Conservation (phyloP, 2,797 vertebrate species). For the Cuniculus paca region DNA sequence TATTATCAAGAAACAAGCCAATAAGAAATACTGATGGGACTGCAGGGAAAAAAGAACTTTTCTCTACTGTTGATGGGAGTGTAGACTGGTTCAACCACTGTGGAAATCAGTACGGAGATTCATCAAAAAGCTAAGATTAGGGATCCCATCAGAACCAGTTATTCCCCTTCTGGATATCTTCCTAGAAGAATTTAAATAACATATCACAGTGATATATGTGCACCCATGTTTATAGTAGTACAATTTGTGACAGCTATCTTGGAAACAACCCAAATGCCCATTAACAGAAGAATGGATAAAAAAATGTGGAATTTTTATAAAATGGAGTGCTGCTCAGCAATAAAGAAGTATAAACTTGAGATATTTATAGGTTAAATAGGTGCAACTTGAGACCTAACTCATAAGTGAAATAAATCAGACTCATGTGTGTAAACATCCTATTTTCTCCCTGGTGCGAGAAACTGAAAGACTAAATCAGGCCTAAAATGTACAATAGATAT, state of each 20-base stretch:
- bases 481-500: background rate
- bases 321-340: background rate
- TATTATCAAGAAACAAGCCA: background rate
- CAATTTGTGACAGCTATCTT: background rate
- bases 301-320: too few species aligned
- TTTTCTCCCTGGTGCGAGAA: background rate
- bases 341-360: background rate
- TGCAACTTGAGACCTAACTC: background rate
- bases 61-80: background rate
- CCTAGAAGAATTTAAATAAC: background rate
- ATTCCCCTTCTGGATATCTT: background rate
- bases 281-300: background rate
- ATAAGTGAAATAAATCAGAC: background rate
- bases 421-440: background rate
- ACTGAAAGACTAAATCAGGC: background rate
- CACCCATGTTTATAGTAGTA: background rate
- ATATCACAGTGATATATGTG: background rate
- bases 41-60: background rate
- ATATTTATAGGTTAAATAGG: background rate
- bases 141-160: background rate
- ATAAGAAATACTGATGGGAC: background rate
- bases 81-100: background rate
- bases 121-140: background rate
- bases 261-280: background rate
- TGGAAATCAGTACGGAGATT: background rate